phyloP scores from a whole-genome alignment of 2,888 invertebrate species.

The Drosophila phalerata region DNA sequence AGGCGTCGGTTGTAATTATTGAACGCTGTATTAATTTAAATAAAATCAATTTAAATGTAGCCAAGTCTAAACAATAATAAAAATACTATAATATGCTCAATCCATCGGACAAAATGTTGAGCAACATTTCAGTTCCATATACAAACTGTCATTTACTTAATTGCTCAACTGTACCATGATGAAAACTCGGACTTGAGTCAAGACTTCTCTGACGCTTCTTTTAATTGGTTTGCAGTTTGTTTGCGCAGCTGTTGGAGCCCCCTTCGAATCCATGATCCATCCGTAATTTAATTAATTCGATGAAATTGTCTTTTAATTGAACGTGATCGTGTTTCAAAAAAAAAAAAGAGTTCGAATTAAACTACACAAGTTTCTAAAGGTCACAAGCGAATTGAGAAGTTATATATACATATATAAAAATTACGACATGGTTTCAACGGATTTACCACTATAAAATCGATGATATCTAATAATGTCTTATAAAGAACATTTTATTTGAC shows the following conservation, averaged over 20 bases:
- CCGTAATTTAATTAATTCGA: constrained; percentile 76
- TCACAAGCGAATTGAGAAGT: constrained; percentile 29
- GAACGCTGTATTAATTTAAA: constrained; percentile 49
- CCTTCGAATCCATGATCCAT: constrained; percentile 44
- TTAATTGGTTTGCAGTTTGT: constrained; percentile 77
- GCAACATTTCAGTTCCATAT: constrained; percentile 10
- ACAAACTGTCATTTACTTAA: neutral
- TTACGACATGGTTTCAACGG: constrained; percentile 22
- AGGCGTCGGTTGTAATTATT: constrained; percentile 71
- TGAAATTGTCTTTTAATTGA: constrained; percentile 80
- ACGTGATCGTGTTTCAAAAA: constrained; percentile 60
- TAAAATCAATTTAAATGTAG: constrained; percentile 36
- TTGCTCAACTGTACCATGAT: constrained; percentile 45
- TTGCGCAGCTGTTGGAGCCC: constrained; percentile 68
- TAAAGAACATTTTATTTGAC: neutral
- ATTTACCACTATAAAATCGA: constrained; percentile 7
- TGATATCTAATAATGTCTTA: neutral
- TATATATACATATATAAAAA: constrained; percentile 4
- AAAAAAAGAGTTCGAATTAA: constrained; percentile 26
- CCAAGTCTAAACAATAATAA: constrained; percentile 29
- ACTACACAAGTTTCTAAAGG: constrained; percentile 34
- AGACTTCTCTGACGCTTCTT: constrained; percentile 27
- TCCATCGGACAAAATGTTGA: constrained; percentile 3
- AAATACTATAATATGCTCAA: constrained; percentile 10
- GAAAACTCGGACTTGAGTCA: constrained; percentile 20